Evolutionary conservation across 2,797 vertebrate species (phyloP), one percentile per base, ranked within the genome.

Genomic region (Ispidina lecontei): DNA sequence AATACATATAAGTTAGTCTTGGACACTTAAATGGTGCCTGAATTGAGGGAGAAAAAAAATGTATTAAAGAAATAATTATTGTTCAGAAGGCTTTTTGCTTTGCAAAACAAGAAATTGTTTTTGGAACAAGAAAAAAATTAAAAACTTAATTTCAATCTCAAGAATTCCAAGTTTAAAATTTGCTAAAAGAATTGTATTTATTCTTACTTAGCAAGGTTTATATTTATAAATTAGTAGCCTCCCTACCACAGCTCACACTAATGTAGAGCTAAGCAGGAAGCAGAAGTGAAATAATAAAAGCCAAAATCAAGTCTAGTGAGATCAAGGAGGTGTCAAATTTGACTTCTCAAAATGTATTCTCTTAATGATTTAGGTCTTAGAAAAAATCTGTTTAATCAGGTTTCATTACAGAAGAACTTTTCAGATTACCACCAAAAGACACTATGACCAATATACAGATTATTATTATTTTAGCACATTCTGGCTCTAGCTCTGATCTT

Each of bases 341-440:
- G 51, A 31, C 31, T 91, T 87, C 31, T 75, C 46, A 55, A 67
- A 77, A 85, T 49, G 28, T 12, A 33, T 70, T 60, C 46, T 68
- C 26, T 56, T 82, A 47, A 60, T 55, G 17, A 76, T 47, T 44
- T 4, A 54, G 60, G 28, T 44, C 18, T 74, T 77, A 7, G 60
- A 83, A 85, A 72, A 29, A 25, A 26, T 29, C 16, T 15, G 7
- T 80, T 75, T 78, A 69, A 89, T 33, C 8, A 54, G 9, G 12
- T 43, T 91, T 89, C 39, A 41, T 39, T 75, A 62, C 6, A 37
- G 37, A 71, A 80, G 47, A 96, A 95, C 94, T 94, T 96, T 94
- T 96, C 93, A 96, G 94, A 75, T 96, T 94, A 96, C 93, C 95
- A 93, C 47, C 39, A 85, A 56, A 91, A 91, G 87, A 62, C 31